These are phyloP conservation scores for Falcunculus frontatus DNA, from an alignment of 2,113 vertebrate species.

Conservation along the genomic window DNA sequence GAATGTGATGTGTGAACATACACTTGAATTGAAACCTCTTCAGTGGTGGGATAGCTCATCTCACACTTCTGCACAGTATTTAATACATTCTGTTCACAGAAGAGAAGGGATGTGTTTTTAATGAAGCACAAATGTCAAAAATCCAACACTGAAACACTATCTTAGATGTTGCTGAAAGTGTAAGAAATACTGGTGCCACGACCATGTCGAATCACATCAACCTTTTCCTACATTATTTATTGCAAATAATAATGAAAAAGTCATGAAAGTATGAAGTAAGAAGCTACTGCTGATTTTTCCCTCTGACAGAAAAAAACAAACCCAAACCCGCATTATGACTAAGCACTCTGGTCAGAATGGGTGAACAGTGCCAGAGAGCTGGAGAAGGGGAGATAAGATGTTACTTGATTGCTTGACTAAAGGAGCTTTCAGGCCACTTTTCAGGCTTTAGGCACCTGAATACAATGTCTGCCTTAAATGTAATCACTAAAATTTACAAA, in stretches of 20 bases:
- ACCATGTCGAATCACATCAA: rapidly evolving
- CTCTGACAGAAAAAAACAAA: background rate
- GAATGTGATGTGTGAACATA: background rate
- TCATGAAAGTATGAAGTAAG: rapidly evolving
- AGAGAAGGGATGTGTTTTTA: background rate
- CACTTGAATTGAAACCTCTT: background rate
- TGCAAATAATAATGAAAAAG: background rate
- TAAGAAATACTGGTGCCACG: background rate
- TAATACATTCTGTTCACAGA: background rate
- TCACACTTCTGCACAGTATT: background rate
- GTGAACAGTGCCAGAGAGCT: background rate
- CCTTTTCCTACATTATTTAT: background rate
- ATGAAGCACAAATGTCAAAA: background rate
- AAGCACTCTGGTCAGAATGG: background rate
- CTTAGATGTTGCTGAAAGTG: background rate
- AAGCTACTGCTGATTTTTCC: background rate
- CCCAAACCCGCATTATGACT: background rate
- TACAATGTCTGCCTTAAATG: background rate
- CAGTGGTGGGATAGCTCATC: background rate
- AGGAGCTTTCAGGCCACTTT: background rate
- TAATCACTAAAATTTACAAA: background rate
- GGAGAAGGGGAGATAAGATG: background rate
- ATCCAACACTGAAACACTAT: background rate
- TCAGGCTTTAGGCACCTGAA: background rate
- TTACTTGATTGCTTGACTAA: background rate